phyloP scores from a whole-genome alignment of 37 sponge, comb jelly and placozoan genomes.

The Amphimedon queenslandica region DNA sequence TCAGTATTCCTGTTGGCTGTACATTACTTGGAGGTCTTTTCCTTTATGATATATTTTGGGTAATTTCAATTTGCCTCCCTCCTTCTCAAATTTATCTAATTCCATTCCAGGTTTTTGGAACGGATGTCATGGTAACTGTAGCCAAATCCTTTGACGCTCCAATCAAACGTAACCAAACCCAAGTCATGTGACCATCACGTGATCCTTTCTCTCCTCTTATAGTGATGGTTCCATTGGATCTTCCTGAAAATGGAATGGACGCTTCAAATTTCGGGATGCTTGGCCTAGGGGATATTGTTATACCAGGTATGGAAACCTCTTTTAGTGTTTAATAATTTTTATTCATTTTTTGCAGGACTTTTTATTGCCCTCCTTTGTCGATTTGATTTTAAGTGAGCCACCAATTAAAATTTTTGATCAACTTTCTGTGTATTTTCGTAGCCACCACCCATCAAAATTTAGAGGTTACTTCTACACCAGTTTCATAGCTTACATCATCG shows the following conservation, averaged over 20 bases:
- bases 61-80: neutral
- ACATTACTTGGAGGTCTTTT: conserved; percentile 93
- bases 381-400: conserved; percentile 77
- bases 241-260: conserved; percentile 63
- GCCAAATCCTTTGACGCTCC: conserved; percentile 97
- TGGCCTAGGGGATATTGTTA: conserved; percentile 96
- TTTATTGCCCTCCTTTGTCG: conserved; percentile 91
- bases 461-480: conserved; percentile 81
- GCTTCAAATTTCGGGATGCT: conserved; percentile 83
- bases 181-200: neutral
- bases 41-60: conserved; percentile 99
- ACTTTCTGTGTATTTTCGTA: neutral
- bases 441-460: conserved; percentile 31
- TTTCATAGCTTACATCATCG: conserved; percentile 89
- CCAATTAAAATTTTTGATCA: neutral
- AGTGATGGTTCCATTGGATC: conserved; percentile 86
- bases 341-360: conserved; percentile 19
- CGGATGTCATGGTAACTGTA: conserved; percentile 99
- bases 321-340: neutral
- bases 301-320: conserved; percentile 62
- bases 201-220: neutral
- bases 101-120: conserved; percentile 84
- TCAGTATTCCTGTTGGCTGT: conserved; percentile 86
- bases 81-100: neutral
- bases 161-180: conserved; percentile 79